Evolutionary conservation across 2,888 invertebrate species (phyloP).

Genomic region (Esperia sulphurella): DNA sequence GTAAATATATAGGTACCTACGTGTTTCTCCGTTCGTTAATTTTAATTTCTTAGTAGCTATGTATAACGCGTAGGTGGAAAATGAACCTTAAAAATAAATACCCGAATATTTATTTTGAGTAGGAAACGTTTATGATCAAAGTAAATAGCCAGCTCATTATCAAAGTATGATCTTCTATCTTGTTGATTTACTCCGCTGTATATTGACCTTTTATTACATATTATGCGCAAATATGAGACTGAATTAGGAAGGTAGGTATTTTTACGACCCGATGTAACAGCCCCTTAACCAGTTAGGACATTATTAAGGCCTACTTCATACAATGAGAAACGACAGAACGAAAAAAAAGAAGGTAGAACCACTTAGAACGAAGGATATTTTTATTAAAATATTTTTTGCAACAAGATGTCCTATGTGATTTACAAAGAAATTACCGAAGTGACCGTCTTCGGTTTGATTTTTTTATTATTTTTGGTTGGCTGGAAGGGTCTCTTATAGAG

Average conservation of each 20-base stretch:
- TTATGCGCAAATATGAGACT: conserved; percentile 75
- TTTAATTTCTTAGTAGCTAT: too few species aligned
- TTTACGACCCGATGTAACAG: conserved; percentile 31
- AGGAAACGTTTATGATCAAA: not conserved
- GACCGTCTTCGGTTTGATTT: too few species aligned
- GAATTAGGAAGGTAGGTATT: conserved; percentile 64
- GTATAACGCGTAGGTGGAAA: too few species aligned
- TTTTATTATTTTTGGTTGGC: too few species aligned
- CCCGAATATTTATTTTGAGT: not conserved
- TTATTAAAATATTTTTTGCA: too few species aligned
- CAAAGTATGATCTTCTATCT: not conserved
- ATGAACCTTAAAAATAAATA: not conserved
- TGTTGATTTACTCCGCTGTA: conserved; percentile 22
- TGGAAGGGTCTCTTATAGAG: too few species aligned
- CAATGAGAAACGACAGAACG: not conserved
- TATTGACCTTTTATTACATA: conserved; percentile 47
- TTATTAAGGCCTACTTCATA: not conserved
- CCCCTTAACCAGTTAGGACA: conserved; percentile 13
- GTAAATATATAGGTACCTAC: too few species aligned
- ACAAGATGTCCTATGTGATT: too few species aligned
- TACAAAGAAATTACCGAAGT: too few species aligned
- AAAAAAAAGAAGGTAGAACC: too few species aligned
- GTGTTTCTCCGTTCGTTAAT: too few species aligned
- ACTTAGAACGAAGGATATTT: too few species aligned
- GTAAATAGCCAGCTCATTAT: not conserved